Evolutionary conservation across 2,113 vertebrate genomes (phyloP).

Genomic region (Tylochromis polylepis): DNA sequence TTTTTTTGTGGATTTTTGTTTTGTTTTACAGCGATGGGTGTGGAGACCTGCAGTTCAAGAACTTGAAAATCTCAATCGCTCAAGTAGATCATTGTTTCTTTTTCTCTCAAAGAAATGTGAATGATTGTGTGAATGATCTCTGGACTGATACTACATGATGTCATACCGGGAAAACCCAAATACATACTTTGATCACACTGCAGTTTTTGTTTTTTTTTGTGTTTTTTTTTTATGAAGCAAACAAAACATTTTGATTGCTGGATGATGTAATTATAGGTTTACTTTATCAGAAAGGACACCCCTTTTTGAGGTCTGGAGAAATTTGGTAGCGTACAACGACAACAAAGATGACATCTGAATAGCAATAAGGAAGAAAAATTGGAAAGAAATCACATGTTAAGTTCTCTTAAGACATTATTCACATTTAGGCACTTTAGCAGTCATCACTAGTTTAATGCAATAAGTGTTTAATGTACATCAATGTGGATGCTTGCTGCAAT

Average conservation of each 20-base stretch:
- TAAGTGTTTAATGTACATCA: background rate
- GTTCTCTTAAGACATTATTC: background rate
- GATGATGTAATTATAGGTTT: background rate
- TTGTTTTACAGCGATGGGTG: constrained; percentile 20
- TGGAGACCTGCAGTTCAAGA: constrained; percentile 25
- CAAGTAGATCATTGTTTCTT: constrained; percentile 1
- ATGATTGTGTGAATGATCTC: background rate
- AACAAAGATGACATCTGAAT: background rate
- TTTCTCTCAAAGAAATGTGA: background rate
- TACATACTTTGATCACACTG: background rate
- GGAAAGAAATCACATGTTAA: background rate
- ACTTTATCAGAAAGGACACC: background rate
- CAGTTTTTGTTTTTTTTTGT: rapidly evolving
- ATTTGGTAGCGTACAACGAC: background rate
- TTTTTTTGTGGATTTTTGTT: too few species aligned
- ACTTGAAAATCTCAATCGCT: background rate
- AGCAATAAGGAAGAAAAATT: background rate
- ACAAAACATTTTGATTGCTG: background rate
- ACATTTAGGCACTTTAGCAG: background rate
- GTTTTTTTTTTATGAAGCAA: background rate
- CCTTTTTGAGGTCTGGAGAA: background rate
- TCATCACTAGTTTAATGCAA: background rate
- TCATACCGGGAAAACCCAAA: background rate
- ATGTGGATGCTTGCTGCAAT: background rate
- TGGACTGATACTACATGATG: background rate